Percentiles rank a stretch among this genome's conserved stretches.
phyloP scores from a whole-genome alignment of 1,140 invertebrate genomes.

The Mya arenaria region DNA sequence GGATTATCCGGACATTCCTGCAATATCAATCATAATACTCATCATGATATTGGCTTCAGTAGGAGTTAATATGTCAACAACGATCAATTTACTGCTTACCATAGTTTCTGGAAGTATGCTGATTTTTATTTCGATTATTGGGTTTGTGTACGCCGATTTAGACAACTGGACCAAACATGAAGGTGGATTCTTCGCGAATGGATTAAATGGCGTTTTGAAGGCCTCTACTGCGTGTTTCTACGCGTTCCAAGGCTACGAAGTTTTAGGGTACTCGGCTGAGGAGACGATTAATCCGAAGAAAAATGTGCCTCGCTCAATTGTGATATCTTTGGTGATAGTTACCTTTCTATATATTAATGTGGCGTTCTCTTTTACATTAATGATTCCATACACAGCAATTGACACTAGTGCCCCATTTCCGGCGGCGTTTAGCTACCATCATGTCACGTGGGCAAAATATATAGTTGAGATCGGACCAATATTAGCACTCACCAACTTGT shows the following conservation, averaged over 20 bases:
- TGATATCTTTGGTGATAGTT: constrained; percentile 68
- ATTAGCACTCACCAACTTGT: constrained; percentile 92
- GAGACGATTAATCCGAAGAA: constrained; percentile 85
- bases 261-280: constrained; percentile 94
- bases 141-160: constrained; percentile 81
- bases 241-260: constrained; percentile 77
- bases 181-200: constrained; percentile 74
- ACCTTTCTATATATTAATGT: constrained; percentile 70
- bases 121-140: constrained; percentile 83
- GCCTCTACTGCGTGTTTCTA: constrained; percentile 74
- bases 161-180: constrained; percentile 63
- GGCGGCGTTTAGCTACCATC: constrained; percentile 88
- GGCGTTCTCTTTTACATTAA: constrained; percentile 66
- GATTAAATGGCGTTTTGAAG: constrained; percentile 66
- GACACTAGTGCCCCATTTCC: constrained; percentile 91
- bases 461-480: constrained; percentile 93
- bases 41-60: constrained; percentile 68
- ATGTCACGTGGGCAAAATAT: constrained; percentile 90
- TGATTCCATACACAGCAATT: constrained; percentile 75
- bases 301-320: constrained; percentile 71
- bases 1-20: constrained; percentile 59
- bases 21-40: constrained; percentile 56
- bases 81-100: constrained; percentile 65
- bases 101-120: constrained; percentile 61
- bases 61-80: constrained; percentile 64